phyloP scores from a whole-genome alignment of 2,797 vertebrate genomes.

The Labeo calbasu region DNA sequence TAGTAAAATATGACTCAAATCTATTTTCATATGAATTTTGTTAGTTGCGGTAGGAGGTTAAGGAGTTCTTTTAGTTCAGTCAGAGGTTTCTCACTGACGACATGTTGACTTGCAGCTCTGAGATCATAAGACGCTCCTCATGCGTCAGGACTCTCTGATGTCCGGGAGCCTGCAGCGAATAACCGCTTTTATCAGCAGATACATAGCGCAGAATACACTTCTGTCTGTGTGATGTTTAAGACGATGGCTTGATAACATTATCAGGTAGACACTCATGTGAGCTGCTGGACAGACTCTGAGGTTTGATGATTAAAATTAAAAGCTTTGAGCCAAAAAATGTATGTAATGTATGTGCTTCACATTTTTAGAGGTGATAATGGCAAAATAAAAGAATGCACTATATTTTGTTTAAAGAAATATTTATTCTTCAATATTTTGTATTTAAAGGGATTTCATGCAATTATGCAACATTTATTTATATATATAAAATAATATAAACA shows the following conservation, averaged over 20 bases:
- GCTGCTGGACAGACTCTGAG: not conserved
- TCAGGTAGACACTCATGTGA: slow-evolving; percentile 33
- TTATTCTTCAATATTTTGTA: not conserved
- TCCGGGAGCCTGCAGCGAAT: slow-evolving; percentile 1
- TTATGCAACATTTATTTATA: not conserved
- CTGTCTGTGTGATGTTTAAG: not conserved
- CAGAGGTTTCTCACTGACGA: not conserved
- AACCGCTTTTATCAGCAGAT: slow-evolving; percentile 13
- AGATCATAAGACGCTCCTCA: slow-evolving; percentile 60
- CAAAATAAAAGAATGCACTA: not conserved
- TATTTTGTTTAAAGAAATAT: not conserved
- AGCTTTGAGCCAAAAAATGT: not conserved
- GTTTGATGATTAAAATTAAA: not conserved
- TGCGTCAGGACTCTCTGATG: slow-evolving; percentile 48
- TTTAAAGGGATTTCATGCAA: not conserved
- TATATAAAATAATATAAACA: not conserved
- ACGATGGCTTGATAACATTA: not conserved
- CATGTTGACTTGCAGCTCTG: not conserved
- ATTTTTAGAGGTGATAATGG: not conserved
- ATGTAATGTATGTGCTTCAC: not conserved
- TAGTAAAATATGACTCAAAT: not conserved
- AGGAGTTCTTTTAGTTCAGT: not conserved
- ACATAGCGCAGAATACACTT: slow-evolving; percentile 26
- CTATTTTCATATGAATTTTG: not conserved
- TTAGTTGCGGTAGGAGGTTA: not conserved